A percentile compares a stretch with the other conserved stretches of the same genome.
Evolutionary conservation across 2,113 vertebrate species (phyloP).

Genomic region (Phocoena phocoena): DNA sequence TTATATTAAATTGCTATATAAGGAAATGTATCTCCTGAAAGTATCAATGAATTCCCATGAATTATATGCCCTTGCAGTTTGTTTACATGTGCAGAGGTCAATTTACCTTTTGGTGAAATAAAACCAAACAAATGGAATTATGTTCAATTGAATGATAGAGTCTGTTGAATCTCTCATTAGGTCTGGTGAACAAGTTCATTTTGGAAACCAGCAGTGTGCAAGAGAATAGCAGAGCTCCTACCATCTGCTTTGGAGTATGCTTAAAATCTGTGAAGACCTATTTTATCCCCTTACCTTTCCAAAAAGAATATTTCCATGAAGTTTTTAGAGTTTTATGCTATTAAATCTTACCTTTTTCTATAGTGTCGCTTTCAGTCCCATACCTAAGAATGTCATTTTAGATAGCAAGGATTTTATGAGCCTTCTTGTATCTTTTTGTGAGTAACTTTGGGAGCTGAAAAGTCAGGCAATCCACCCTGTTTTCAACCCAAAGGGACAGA

Average conservation of each 20-base stretch:
- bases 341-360: conserved; percentile 41
- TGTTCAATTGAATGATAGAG: conserved; percentile 62
- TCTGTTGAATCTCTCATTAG: conserved; percentile 28
- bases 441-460: conserved; percentile 55
- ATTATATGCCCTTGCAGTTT: conserved; percentile 43
- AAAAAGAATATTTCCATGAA: conserved; percentile 52
- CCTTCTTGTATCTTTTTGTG: conserved; percentile 45
- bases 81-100: conserved; percentile 30
- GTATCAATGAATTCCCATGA: conserved; percentile 7
- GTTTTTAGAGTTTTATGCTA: background rate
- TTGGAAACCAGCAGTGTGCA: background rate
- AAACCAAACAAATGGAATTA: background rate
- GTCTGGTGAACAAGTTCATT: conserved; percentile 28
- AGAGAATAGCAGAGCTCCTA: background rate
- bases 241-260: background rate
- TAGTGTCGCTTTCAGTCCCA: conserved; percentile 4
- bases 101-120: conserved; percentile 52
- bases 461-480: conserved; percentile 40
- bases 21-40: background rate
- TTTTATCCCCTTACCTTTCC: conserved; percentile 22
- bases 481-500: conserved; percentile 55
- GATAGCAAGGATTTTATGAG: background rate
- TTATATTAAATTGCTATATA: conserved; percentile 61
- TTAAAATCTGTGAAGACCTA: conserved; percentile 4
- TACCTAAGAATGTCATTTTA: background rate